These are phyloP conservation scores for Tiliacea citrago DNA, from an alignment of 2,888 invertebrate genomes.

Conservation along the genomic window DNA sequence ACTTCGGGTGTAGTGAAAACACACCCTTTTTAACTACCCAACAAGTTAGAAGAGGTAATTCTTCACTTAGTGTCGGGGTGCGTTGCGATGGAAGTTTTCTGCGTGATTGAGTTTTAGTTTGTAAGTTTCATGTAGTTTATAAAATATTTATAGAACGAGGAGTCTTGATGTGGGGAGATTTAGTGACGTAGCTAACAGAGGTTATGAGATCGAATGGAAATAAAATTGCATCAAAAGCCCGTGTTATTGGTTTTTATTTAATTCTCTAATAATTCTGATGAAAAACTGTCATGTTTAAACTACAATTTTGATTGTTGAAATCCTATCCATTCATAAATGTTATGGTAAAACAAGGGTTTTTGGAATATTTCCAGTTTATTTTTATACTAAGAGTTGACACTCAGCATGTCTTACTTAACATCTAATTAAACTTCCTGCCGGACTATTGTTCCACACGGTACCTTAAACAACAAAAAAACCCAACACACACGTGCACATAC, in stretches of 20 bases:
- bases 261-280: too few relatives aligned
- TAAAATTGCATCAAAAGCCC: neutral
- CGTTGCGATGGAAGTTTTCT: slow-evolving; percentile 48
- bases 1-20: slow-evolving; percentile 52
- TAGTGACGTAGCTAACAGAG: neutral
- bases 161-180: neutral
- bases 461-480: slow-evolving; percentile 10
- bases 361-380: neutral
- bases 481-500: slow-evolving; percentile 9
- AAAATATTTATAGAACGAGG: slow-evolving; percentile 26
- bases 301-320: neutral
- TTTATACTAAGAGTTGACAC: neutral
- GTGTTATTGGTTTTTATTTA: too few relatives aligned
- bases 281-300: neutral
- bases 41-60: slow-evolving; percentile 56
- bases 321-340: neutral
- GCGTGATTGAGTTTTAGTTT: slow-evolving; percentile 52
- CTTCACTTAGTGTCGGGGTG: slow-evolving; percentile 55
- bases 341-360: neutral
- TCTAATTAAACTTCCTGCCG: neutral
- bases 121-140: slow-evolving; percentile 31
- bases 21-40: slow-evolving; percentile 56
- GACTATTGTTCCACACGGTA: slow-evolving; percentile 17
- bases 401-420: neutral
- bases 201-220: neutral